Evolutionary conservation across 2,888 invertebrate species (phyloP).

Genomic region (Chesias legatella): DNA sequence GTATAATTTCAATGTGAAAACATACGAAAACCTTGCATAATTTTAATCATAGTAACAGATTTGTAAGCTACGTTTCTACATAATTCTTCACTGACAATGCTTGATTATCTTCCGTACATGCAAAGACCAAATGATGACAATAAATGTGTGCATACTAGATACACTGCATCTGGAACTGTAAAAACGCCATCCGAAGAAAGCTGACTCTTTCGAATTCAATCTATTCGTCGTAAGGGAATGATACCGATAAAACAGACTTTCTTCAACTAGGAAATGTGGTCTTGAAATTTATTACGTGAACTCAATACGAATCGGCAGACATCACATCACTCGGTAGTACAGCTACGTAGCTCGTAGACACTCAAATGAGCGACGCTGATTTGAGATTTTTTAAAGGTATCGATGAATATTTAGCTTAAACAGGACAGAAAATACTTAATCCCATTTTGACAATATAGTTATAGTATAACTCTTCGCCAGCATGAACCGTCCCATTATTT

Average conservation of each 20-base stretch:
- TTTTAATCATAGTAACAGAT: too few species aligned
- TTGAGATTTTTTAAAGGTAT: not conserved
- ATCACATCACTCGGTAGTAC: conserved; percentile 20
- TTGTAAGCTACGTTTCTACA: too few species aligned
- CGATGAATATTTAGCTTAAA: not conserved
- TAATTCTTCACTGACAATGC: too few species aligned
- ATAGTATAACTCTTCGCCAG: too few species aligned
- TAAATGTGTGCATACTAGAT: conserved; percentile 4
- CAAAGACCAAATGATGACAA: too few species aligned
- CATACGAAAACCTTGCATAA: too few species aligned
- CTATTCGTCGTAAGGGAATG: conserved; percentile 12
- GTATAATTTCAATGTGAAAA: too few species aligned
- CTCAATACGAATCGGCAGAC: conserved; percentile 20
- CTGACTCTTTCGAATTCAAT: conserved; percentile 15
- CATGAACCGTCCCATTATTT: too few species aligned
- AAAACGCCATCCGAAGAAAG: not conserved
- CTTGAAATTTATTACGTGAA: conserved; percentile 21
- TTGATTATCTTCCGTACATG: too few species aligned
- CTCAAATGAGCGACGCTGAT: conserved; percentile 15
- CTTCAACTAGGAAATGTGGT: conserved; percentile 18
- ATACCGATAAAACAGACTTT: conserved; percentile 17
- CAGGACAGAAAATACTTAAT: too few species aligned
- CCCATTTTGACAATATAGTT: too few species aligned
- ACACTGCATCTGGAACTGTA: too few species aligned
- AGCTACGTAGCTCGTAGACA: conserved; percentile 13